These are phyloP conservation scores for Stenopsyche tienmushanensis DNA, from an alignment of 1,140 invertebrate genomes.

Conservation along the genomic window DNA sequence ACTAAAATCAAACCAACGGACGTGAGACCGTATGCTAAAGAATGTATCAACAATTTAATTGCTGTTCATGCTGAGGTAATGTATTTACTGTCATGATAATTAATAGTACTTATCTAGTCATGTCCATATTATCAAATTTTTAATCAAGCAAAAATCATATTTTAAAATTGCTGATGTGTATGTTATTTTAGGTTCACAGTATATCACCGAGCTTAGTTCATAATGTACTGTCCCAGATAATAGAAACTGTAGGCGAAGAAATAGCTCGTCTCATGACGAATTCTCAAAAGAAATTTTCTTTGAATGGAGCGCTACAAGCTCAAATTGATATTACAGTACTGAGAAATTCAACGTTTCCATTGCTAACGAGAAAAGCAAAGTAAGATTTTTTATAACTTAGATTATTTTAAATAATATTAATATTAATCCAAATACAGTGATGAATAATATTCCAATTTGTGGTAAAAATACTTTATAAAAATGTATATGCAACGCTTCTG, in stretches of 20 bases:
- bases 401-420: constrained; percentile 6
- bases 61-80: constrained; percentile 89
- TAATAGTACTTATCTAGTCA: constrained; percentile 15
- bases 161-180: too few species aligned
- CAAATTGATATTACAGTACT: constrained; percentile 63
- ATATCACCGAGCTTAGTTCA: constrained; percentile 77
- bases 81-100: constrained; percentile 23
- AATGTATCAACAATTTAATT: constrained; percentile 88
- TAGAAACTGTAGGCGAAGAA: constrained; percentile 90
- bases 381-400: constrained; percentile 43
- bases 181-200: constrained; percentile 64
- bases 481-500: too few species aligned
- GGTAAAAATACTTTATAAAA: constrained; percentile 24
- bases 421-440: neutral
- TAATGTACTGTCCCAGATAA: constrained; percentile 79
- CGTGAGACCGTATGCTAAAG: constrained; percentile 87
- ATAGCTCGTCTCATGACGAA: constrained; percentile 79
- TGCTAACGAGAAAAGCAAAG: constrained; percentile 59
- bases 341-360: constrained; percentile 55
- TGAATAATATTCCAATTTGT: constrained; percentile 2
- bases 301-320: constrained; percentile 68
- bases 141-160: neutral
- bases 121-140: constrained; percentile 18
- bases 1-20: constrained; percentile 72
- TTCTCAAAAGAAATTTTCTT: constrained; percentile 60